Evolutionary conservation across 2,797 vertebrate species (phyloP).

Genomic region (Petrocephalus sullivani): DNA sequence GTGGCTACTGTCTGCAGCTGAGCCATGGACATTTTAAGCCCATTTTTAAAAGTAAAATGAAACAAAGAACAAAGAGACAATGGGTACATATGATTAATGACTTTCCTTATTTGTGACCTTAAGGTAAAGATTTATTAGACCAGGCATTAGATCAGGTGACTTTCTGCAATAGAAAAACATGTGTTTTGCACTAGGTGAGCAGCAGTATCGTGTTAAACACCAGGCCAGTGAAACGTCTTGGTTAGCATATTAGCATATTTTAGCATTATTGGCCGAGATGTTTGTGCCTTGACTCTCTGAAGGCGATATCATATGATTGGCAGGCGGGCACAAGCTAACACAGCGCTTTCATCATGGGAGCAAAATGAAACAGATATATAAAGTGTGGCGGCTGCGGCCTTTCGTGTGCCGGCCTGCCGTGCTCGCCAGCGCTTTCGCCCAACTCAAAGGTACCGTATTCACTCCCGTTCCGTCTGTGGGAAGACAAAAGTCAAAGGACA

Average conservation of each 20-base stretch:
- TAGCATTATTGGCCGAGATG: background rate
- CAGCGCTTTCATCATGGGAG: constrained; percentile 39
- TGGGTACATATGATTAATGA: background rate
- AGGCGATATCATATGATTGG: background rate
- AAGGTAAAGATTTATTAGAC: background rate
- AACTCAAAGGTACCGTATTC: constrained; percentile 45
- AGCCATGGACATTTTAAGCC: background rate
- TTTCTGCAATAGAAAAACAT: background rate
- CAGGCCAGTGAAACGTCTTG: background rate
- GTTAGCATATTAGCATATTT: background rate
- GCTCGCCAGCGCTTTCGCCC: constrained; percentile 44
- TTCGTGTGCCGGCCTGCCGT: constrained; percentile 53
- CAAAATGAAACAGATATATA: constrained; percentile 48
- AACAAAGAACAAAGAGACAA: background rate
- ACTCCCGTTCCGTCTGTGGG: constrained; percentile 47
- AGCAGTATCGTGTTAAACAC: background rate
- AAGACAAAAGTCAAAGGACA: constrained; percentile 48
- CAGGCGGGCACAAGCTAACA: background rate
- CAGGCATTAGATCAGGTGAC: background rate
- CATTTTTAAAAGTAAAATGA: background rate
- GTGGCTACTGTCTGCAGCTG: constrained; percentile 9
- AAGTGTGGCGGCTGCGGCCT: constrained; percentile 34
- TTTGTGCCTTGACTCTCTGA: background rate
- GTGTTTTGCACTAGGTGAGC: background rate
- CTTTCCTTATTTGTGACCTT: background rate